Evolutionary conservation across 1,140 invertebrate genomes (phyloP), one percentile per base, ranked within the genome.

Genomic region (Pygmarrhopalites habei): DNA sequence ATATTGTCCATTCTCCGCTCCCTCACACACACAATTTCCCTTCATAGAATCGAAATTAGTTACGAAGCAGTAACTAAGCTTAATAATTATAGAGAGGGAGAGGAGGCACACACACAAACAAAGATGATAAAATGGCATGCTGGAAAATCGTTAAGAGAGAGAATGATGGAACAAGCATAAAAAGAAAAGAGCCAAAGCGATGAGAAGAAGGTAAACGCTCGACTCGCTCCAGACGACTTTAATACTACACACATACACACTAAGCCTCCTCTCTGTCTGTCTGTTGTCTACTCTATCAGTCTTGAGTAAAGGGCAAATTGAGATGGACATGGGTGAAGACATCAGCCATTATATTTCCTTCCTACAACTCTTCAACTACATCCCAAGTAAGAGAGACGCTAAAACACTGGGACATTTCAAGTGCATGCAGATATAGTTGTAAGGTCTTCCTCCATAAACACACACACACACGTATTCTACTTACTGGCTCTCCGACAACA

Each of bases 41-140:
- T n/a, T n/a, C n/a, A n/a, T n/a, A n/a, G n/a, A n/a, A n/a, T n/a
- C n/a, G n/a, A n/a, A n/a, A n/a, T n/a, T n/a, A n/a, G n/a, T n/a
- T n/a, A n/a, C 15, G 32, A 35, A 35, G 15, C 32, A 35, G 15
- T 15, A 7, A 35, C 32, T 15, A 35, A 35, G 5, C 15, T 35
- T 35, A 7, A 35, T 7, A 35, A 35, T 35, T 35, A 35, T 35
- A 5, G 32, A 35, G 5, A 35, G 5, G 32, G 32, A 15, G n/a
- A n/a, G n/a, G n/a, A n/a, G n/a, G n/a, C n/a, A n/a, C n/a, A 35
- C 32, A 35, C 5, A 15, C 44, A 46, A 21, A 17, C 44, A 46
- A 46, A 46, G 44, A 46, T 46, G 44, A 46, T 46, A 46, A 46
- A 46, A 46, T 46, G 21, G 44, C 44, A 46, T 46, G 44, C 19